phyloP scores from a whole-genome alignment of 2,797 vertebrate genomes.

The Myripristis murdjan region DNA sequence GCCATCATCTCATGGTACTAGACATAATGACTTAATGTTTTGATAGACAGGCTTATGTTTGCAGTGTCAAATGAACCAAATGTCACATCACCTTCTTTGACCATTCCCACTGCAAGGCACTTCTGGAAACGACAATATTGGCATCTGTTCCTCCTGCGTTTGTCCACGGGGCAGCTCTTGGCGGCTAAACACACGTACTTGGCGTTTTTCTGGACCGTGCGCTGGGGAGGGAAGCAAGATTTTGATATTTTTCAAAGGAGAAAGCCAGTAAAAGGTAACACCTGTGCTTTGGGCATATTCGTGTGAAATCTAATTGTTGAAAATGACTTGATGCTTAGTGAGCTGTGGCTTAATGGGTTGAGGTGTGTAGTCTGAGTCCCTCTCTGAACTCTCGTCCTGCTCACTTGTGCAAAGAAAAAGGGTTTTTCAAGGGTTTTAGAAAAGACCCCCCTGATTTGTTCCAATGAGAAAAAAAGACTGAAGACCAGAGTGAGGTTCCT shows the following conservation, averaged over 20 bases:
- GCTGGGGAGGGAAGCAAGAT: conserved; percentile 79
- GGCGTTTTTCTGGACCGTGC: conserved; percentile 97
- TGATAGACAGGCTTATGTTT: not conserved
- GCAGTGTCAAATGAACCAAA: not conserved
- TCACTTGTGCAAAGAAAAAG: no score
- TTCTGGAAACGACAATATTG: conserved; percentile 98
- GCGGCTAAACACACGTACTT: conserved; percentile 96
- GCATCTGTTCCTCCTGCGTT: conserved; percentile 95
- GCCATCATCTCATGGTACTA: no score
- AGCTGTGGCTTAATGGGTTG: no score
- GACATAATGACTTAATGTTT: no score
- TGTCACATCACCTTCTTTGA: conserved; percentile 92
- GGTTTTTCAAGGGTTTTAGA: no score
- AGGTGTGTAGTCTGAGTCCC: no score
- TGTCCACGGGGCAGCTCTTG: conserved; percentile 97
- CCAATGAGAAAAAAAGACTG: no score
- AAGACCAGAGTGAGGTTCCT: no score
- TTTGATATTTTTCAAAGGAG: not conserved
- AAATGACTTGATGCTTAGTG: no score
- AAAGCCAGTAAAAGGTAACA: not conserved
- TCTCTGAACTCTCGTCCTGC: no score
- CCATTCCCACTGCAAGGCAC: conserved; percentile 97
- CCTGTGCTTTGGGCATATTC: not conserved
- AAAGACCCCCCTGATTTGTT: no score
- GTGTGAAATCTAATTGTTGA: no score